phyloP scores from a whole-genome alignment of 2,797 vertebrate species.

The Ptychobarbus kaznakovi region DNA sequence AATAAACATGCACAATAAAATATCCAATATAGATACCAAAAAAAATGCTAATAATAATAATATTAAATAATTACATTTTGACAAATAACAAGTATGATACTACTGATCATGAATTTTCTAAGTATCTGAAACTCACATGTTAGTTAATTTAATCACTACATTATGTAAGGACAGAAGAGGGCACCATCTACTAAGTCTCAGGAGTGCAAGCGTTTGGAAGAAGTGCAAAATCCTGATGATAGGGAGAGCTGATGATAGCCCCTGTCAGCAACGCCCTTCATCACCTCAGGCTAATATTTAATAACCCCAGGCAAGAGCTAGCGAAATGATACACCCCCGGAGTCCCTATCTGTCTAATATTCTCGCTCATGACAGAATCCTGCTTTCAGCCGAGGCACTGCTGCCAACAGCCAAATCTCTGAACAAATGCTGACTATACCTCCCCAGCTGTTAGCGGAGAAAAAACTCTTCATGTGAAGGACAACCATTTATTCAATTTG shows the following conservation, averaged over 20 bases:
- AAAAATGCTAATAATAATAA: background rate
- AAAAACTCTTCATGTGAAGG: constrained; percentile 55
- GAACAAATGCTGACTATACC: constrained; percentile 70
- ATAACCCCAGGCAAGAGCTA: constrained; percentile 66
- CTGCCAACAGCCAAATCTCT: constrained; percentile 75
- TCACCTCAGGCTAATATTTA: constrained; percentile 70
- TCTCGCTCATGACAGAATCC: constrained; percentile 82
- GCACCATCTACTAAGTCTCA: constrained; percentile 61
- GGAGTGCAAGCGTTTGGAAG: constrained; percentile 37
- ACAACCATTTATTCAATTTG: constrained; percentile 62
- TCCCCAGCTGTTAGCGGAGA: constrained; percentile 70
- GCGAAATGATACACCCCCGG: constrained; percentile 64
- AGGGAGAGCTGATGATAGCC: constrained; percentile 63
- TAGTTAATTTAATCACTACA: constrained; percentile 10
- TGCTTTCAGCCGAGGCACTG: constrained; percentile 74
- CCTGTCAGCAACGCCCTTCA: constrained; percentile 71
- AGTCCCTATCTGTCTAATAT: constrained; percentile 77
- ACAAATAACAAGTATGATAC: background rate
- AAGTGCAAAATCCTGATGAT: constrained; percentile 58
- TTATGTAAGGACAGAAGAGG: constrained; percentile 66
- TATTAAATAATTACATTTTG: no score
- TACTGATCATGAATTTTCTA: background rate
- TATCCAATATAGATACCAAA: background rate
- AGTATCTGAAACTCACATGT: background rate
- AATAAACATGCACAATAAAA: background rate